phyloP scores from a whole-genome alignment of 1,140 invertebrate species.

The Apis mellifera region DNA sequence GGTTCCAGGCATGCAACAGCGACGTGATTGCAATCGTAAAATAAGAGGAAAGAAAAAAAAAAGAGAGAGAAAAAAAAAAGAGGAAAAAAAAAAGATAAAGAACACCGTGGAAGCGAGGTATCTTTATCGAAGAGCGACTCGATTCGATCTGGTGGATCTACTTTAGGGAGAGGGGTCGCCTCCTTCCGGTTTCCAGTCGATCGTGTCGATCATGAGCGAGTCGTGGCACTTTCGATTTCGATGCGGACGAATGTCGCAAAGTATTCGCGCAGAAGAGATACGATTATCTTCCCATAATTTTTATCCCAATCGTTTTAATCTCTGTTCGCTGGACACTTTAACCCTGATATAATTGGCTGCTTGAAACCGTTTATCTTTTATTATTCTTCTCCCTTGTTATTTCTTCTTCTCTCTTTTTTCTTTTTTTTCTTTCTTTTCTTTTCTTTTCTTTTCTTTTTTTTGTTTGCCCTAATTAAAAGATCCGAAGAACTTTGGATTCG shows the following conservation, averaged over 20 bases:
- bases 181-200: constrained; percentile 44
- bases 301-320: neutral
- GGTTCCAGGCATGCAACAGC: constrained; percentile 53
- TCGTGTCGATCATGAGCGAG: constrained; percentile 29
- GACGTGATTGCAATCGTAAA: constrained; percentile 50
- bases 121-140: constrained; percentile 53
- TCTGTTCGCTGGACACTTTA: neutral
- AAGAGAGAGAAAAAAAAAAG: neutral
- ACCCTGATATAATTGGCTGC: constrained; percentile 36
- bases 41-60: neutral
- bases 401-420: neutral
- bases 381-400: neutral
- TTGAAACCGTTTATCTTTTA: neutral
- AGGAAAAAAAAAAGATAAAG: neutral
- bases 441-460: too few species aligned
- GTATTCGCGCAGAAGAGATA: neutral
- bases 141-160: constrained; percentile 71
- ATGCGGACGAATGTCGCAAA: neutral
- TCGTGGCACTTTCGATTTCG: constrained; percentile 16
- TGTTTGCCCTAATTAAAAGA: constrained; percentile 6
- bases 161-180: constrained; percentile 69
- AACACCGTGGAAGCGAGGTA: constrained; percentile 51
- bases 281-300: neutral
- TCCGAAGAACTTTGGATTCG: neutral
- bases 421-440: neutral